These are phyloP conservation scores for Maniola jurtina DNA, from an alignment of 1,140 invertebrate genomes.

Conservation along the genomic window DNA sequence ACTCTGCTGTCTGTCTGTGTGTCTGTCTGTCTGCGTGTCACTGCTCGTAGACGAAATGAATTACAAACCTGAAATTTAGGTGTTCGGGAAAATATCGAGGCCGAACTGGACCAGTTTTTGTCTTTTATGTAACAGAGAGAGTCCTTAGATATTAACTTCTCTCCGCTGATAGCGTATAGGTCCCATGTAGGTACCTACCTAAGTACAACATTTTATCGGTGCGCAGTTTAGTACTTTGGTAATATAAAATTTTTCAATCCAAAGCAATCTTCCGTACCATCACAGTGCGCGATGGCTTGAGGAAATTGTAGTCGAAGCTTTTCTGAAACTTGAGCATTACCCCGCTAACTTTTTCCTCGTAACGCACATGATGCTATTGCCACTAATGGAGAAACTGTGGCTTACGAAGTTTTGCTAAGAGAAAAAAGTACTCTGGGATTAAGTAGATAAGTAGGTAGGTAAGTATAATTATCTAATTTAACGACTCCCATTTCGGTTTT, in stretches of 20 bases:
- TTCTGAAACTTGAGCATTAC: constrained; percentile 69
- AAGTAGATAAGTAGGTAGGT: not conserved
- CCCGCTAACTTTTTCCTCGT: constrained; percentile 60
- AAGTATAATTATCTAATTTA: too few relatives aligned
- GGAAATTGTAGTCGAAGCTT: constrained; percentile 67
- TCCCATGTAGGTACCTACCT: too few relatives aligned
- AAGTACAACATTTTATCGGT: not conserved
- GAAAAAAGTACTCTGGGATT: constrained; percentile 41
- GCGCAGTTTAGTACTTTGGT: not conserved
- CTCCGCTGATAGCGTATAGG: too few relatives aligned
- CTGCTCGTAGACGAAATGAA: too few relatives aligned
- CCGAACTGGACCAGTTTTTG: too few relatives aligned
- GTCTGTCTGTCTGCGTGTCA: too few relatives aligned
- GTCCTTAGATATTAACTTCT: too few relatives aligned
- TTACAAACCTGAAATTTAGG: too few relatives aligned
- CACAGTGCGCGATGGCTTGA: constrained; percentile 28
- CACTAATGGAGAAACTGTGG: constrained; percentile 63
- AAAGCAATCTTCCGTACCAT: constrained; percentile 32
- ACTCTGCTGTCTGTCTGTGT: too few relatives aligned
- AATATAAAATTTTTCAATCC: constrained; percentile 23
- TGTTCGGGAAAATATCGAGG: too few relatives aligned
- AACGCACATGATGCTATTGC: constrained; percentile 61
- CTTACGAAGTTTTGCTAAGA: constrained; percentile 48
- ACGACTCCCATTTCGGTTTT: too few relatives aligned
- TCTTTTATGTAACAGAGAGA: too few relatives aligned